Conservation (phyloP, 2,113 vertebrate genomes). For the Salvelinus fontinalis region DNA sequence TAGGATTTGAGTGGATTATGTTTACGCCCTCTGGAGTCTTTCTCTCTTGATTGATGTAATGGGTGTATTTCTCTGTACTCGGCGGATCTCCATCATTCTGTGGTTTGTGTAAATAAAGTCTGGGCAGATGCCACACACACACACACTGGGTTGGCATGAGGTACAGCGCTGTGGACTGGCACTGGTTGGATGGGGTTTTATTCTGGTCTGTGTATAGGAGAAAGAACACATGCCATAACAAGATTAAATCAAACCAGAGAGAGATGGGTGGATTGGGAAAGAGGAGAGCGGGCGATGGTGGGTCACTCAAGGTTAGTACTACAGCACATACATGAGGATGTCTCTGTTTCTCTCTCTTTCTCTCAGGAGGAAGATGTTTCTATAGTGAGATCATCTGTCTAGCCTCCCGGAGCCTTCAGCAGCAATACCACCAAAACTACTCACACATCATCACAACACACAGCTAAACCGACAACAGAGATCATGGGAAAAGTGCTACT, state of each 20-base stretch:
- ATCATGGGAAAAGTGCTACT: neutral
- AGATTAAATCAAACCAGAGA: constrained; percentile 15
- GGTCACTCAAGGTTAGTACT: no score
- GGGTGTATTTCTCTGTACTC: no score
- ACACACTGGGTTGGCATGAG: constrained; percentile 38
- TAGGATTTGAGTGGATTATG: no score
- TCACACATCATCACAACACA: constrained; percentile 4
- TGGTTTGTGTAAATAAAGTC: no score
- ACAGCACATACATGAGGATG: no score
- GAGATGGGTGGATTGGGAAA: neutral
- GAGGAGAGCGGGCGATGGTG: neutral
- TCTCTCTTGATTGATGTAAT: no score
- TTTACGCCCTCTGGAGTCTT: no score
- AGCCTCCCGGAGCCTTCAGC: constrained; percentile 1
- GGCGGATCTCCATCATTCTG: no score
- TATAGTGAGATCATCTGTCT: no score
- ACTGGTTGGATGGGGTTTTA: neutral
- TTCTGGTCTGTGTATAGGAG: neutral
- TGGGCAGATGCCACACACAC: neutral
- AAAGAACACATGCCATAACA: constrained; percentile 24
- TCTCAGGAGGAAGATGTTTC: no score
- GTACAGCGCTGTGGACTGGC: constrained; percentile 26
- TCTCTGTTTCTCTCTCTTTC: no score
- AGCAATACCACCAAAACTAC: constrained; percentile 11
- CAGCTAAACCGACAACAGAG: constrained; percentile 18